Conservation (phyloP, 1,140 invertebrate species). For the Choristoneura fumiferana region DNA sequence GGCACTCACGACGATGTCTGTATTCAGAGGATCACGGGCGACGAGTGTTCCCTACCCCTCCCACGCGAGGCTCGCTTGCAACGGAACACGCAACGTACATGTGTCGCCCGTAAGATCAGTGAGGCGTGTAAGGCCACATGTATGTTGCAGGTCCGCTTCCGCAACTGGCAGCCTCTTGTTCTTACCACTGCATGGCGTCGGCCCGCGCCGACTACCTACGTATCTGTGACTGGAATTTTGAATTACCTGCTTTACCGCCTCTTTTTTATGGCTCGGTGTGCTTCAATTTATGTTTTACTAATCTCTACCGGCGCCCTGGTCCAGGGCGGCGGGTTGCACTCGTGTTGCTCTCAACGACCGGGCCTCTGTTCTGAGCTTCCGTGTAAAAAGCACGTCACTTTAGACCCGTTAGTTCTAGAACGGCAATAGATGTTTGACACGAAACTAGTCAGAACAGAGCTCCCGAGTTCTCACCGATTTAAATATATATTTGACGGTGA, state of each 20-base stretch:
- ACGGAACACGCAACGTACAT: background rate
- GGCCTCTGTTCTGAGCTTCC: background rate
- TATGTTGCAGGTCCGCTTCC: no score
- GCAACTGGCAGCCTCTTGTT: no score
- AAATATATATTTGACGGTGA: background rate
- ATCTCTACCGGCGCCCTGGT: background rate
- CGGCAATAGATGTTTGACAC: constrained; percentile 3
- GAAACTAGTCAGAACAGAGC: constrained; percentile 9
- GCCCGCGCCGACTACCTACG: constrained; percentile 24
- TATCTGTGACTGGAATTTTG: constrained; percentile 72
- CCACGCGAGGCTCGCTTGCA: background rate
- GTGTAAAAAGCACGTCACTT: constrained; percentile 11
- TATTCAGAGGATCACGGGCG: constrained; percentile 54
- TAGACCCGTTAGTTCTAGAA: constrained; percentile 8
- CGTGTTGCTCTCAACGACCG: no score
- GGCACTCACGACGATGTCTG: constrained; percentile 40
- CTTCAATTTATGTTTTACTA: constrained; percentile 60
- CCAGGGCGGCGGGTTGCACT: constrained; percentile 6
- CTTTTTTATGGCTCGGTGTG: constrained; percentile 75
- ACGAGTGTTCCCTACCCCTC: constrained; percentile 13
- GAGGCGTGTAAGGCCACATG: no score
- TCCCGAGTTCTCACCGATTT: background rate
- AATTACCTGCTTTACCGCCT: constrained; percentile 71
- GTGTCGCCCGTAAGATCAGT: no score
- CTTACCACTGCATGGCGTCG: constrained; percentile 65